Conservation (phyloP, 1,140 invertebrate genomes). For the Drosophila pachea region DNA sequence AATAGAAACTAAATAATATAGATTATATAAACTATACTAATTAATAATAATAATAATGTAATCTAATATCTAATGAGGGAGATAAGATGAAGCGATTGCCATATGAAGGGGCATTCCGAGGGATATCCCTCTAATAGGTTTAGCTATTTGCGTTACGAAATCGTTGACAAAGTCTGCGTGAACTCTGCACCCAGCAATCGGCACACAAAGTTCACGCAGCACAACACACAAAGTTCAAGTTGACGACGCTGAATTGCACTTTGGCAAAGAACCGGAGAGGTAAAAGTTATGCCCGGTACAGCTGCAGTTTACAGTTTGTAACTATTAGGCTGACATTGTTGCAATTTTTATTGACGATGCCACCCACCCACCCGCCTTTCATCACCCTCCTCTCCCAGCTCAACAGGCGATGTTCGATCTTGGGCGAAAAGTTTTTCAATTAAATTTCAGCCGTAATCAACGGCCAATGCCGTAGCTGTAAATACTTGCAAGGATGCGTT, state of each 20-base stretch:
- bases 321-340: conserved; percentile 51
- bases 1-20: no score
- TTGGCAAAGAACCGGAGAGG: conserved; percentile 42
- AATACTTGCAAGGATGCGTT: conserved; percentile 53
- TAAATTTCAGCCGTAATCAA: conserved; percentile 60
- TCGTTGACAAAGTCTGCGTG: conserved; percentile 9
- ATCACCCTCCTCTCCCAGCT: no score
- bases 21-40: no score
- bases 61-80: no score
- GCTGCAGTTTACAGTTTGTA: conserved; percentile 9
- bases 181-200: not conserved
- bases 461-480: conserved; percentile 22
- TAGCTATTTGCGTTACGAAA: not conserved
- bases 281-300: conserved; percentile 38
- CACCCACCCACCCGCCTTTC: conserved; percentile 12
- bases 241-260: conserved; percentile 68
- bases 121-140: not conserved
- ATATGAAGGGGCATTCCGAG: no score
- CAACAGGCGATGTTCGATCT: conserved; percentile 24
- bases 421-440: conserved; percentile 59
- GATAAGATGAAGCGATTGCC: no score
- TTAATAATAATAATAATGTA: no score
- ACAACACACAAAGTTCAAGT: conserved; percentile 58
- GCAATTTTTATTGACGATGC: conserved; percentile 63
- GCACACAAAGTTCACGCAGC: conserved; percentile 21